Conservation (phyloP, 2,888 invertebrate genomes). For the Nomada flava region DNA sequence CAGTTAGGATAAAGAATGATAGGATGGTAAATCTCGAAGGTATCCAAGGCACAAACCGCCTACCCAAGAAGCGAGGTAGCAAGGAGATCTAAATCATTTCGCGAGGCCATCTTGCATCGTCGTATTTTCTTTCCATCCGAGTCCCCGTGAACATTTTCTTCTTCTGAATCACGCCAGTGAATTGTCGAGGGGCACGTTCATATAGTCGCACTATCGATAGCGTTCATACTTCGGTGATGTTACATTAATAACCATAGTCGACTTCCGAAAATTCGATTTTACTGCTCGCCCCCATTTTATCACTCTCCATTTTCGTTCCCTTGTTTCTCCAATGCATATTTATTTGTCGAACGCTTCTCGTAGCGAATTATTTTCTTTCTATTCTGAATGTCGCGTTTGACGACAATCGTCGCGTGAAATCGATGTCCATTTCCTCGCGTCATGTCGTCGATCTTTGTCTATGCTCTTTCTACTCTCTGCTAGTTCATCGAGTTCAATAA, state of each 20-base stretch:
- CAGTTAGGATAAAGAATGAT: conserved; percentile 7
- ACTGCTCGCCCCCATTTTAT: no score
- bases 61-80: not conserved
- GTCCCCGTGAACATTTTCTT: conserved; percentile 35
- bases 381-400: not conserved
- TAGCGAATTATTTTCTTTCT: conserved; percentile 1
- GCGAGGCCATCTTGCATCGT: conserved; percentile 34
- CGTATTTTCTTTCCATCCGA: conserved; percentile 45
- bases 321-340: not conserved
- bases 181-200: conserved; percentile 37
- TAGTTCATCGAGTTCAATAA: conserved; percentile 30
- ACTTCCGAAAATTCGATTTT: conserved; percentile 23
- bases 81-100: conserved; percentile 38
- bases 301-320: not conserved
- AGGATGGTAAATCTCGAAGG: not conserved
- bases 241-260: conserved; percentile 35
- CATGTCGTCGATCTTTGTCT: not conserved
- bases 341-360: not conserved
- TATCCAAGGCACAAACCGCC: conserved; percentile 7
- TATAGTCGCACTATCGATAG: conserved; percentile 39
- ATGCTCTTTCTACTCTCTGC: not conserved
- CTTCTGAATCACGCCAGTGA: conserved; percentile 25
- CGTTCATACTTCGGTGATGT: conserved; percentile 30
- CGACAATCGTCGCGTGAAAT: conserved; percentile 6
- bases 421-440: conserved; percentile 15